Base-by-base conservation (phyloP, 2,797 vertebrate genomes). In the Rhynchonycteris naso region DNA sequence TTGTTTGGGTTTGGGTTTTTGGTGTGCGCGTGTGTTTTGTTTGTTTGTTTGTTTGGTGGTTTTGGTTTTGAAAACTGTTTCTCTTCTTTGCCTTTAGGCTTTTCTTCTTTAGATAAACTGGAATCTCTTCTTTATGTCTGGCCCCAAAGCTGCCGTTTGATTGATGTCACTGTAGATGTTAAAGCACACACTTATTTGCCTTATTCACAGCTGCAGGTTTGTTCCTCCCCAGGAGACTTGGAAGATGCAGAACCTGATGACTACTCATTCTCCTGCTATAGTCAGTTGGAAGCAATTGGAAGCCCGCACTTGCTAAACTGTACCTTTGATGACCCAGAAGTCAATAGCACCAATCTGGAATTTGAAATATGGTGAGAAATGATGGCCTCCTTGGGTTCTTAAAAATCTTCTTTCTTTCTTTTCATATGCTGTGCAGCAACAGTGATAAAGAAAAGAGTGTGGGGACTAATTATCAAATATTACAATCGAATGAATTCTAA, bases 241-340 rank as follows among this genome's bases (percentile, higher is more conserved):
- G 97, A 97, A n/a, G 98, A 98, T 7, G 97, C 97, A 0, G 98
- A 98, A 85, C 63, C 54, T 12, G 98, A 98, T 0, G 98, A 95
- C 71, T 97, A 96, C 75, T 96, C 97, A 1, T 97, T 98, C 24
- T 94, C 97, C 1, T 98, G 98, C 91, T 97, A 98, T 58, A 98
- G 97, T 80, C 98, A 98, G 93, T 59, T 98, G 82, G 98, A 98
- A 81, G 97, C 97, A 58, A 24, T 95, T 15, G 95, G 97, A 50
- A 90, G 69, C 59, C 94, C 97, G 4, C 98, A 98, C 93, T 96
- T 95, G 11, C 89, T 98, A 88, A 98, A 96, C 63, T 98, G 98
- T 95, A 95, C 95, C 66, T 97, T 98, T 63, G 97, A 97, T 0
- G 98, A 98, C 61, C 38, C 93, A 7, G 90, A 97, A 14, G 16